These are phyloP conservation scores for Drosophila lacteicornis DNA, from an alignment of 1,140 invertebrate genomes.

Conservation along the genomic window DNA sequence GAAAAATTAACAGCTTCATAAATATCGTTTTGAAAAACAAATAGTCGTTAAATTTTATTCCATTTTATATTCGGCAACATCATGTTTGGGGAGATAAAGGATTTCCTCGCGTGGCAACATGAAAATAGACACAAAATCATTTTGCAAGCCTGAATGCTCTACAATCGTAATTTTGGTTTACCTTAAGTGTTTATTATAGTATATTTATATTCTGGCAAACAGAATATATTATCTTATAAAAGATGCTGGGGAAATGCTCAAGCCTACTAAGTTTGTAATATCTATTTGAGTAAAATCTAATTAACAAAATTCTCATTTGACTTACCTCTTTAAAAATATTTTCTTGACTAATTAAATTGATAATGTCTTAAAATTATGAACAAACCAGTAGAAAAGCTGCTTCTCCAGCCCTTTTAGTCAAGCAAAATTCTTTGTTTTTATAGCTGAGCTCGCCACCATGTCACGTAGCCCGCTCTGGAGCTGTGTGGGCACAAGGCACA, in stretches of 20 bases:
- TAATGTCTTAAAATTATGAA: neutral
- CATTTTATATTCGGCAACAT: conserved; percentile 38
- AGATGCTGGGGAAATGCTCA: too few species aligned
- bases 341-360: neutral
- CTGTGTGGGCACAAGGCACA: conserved; percentile 2
- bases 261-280: too few species aligned
- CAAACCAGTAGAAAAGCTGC: too few species aligned
- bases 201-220: too few species aligned
- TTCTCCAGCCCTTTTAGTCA: neutral
- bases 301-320: neutral
- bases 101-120: neutral
- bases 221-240: too few species aligned
- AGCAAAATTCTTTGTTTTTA: neutral
- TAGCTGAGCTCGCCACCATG: conserved; percentile 1
- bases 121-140: neutral
- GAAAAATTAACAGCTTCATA: conserved; percentile 60
- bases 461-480: conserved; percentile 24
- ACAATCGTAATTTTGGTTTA: neutral
- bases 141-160: neutral
- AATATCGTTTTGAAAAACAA: conserved; percentile 58
- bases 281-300: too few species aligned
- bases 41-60: conserved; percentile 67
- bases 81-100: conserved; percentile 5
- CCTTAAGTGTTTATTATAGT: neutral
- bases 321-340: neutral